phyloP scores from a whole-genome alignment of 2,113 vertebrate species.

The Rhodinocichla rosea region DNA sequence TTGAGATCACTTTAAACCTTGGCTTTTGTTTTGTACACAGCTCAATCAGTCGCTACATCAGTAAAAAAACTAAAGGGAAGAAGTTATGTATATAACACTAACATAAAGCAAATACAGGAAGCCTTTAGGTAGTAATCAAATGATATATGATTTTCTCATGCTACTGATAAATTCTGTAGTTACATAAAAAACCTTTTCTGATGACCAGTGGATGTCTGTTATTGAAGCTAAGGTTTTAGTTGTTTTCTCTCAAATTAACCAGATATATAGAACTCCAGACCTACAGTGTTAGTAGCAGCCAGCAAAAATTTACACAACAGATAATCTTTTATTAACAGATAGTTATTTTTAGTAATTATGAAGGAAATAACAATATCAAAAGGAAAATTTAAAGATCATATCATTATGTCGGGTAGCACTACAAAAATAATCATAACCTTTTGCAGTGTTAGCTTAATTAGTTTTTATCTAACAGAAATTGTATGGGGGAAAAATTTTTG shows the following conservation, averaged over 20 bases:
- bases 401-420: neutral
- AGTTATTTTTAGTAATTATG: neutral
- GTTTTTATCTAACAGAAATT: neutral
- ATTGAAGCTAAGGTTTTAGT: neutral
- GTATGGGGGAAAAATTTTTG: rapidly evolving
- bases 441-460: neutral
- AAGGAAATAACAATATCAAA: neutral
- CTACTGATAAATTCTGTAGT: neutral
- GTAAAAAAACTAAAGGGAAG: neutral
- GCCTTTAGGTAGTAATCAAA: neutral
- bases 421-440: neutral
- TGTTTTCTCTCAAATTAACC: neutral
- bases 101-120: neutral
- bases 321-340: neutral
- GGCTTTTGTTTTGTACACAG: neutral
- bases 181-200: neutral
- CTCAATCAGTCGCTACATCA: neutral
- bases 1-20: neutral
- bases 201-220: too few relatives aligned
- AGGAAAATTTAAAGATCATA: neutral
- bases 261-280: neutral
- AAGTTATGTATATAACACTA: neutral
- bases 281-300: neutral
- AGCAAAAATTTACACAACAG: neutral
- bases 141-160: neutral